Evolutionary conservation across 2,113 vertebrate genomes (phyloP).

Genomic region (Neolamprologus modestus): DNA sequence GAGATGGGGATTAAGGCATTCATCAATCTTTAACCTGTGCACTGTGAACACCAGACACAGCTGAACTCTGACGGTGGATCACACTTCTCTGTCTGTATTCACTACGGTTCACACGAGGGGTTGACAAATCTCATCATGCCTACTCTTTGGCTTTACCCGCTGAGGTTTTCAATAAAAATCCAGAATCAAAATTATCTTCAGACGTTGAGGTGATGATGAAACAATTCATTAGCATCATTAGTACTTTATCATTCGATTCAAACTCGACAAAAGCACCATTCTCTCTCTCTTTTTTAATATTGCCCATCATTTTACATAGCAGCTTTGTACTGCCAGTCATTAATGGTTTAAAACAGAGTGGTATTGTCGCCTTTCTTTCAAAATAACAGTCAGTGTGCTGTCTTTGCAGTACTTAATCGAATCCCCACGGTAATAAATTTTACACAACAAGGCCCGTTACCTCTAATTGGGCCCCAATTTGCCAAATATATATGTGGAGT

Average conservation of each 20-base stretch:
- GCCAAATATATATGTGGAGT: constrained; percentile 40
- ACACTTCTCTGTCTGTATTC: not conserved
- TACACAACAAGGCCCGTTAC: constrained; percentile 55
- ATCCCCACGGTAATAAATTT: constrained; percentile 53
- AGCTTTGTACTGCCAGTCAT: not conserved
- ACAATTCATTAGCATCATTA: not conserved
- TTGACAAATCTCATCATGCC: not conserved
- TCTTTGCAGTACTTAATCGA: constrained; percentile 41
- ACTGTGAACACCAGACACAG: constrained; percentile 24
- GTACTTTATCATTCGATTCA: not conserved
- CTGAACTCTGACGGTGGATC: constrained; percentile 26
- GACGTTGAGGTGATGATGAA: not conserved
- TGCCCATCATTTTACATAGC: not conserved
- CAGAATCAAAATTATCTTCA: not conserved
- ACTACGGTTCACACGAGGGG: not conserved
- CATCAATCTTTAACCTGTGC: constrained; percentile 64
- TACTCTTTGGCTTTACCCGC: not conserved
- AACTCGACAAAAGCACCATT: not conserved
- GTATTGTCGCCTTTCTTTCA: not conserved
- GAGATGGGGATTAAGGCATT: constrained; percentile 42
- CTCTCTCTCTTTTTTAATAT: not conserved
- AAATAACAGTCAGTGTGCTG: constrained; percentile 19
- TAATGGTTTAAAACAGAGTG: not conserved
- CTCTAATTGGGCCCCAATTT: constrained; percentile 57
- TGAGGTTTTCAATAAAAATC: not conserved